Conservation (phyloP, 2,888 invertebrate species). For the Oeneis ivallda region DNA sequence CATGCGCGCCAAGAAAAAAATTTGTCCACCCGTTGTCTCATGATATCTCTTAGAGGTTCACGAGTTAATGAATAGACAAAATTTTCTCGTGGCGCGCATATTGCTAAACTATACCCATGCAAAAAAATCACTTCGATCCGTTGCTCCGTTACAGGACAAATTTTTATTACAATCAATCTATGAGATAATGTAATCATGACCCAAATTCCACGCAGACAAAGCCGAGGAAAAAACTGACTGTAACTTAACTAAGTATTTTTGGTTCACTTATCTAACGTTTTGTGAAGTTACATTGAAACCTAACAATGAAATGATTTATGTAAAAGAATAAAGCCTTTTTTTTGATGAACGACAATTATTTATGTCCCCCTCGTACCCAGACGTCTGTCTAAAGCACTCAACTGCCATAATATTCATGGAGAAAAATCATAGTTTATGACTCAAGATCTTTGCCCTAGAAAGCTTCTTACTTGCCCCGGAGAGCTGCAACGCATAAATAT, state of each 20-base stretch:
- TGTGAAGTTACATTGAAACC: background rate
- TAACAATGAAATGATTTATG: slow-evolving; percentile 1
- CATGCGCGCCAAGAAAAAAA: no score
- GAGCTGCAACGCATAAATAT: slow-evolving; percentile 60
- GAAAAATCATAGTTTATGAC: slow-evolving; percentile 77
- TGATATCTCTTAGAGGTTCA: no score
- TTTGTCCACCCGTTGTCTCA: no score
- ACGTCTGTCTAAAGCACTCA: slow-evolving; percentile 58
- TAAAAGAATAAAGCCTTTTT: slow-evolving; percentile 24
- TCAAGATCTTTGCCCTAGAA: slow-evolving; percentile 66
- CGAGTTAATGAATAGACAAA: no score
- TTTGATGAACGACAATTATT: slow-evolving; percentile 51
- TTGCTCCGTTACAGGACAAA: no score
- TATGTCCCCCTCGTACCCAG: slow-evolving; percentile 49
- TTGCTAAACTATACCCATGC: no score
- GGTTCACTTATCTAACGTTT: background rate
- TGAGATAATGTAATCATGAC: no score
- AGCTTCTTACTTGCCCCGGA: slow-evolving; percentile 59
- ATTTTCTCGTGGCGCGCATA: no score
- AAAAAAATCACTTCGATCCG: no score
- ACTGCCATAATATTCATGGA: slow-evolving; percentile 68
- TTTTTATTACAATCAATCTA: no score
- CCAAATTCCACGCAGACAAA: no score
- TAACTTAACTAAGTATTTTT: background rate
- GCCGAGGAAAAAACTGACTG: no score